A percentile compares a stretch with the other conserved stretches of the same genome.
Conservation (phyloP, 2,797 vertebrate species). For the Orestias chungarensis region DNA sequence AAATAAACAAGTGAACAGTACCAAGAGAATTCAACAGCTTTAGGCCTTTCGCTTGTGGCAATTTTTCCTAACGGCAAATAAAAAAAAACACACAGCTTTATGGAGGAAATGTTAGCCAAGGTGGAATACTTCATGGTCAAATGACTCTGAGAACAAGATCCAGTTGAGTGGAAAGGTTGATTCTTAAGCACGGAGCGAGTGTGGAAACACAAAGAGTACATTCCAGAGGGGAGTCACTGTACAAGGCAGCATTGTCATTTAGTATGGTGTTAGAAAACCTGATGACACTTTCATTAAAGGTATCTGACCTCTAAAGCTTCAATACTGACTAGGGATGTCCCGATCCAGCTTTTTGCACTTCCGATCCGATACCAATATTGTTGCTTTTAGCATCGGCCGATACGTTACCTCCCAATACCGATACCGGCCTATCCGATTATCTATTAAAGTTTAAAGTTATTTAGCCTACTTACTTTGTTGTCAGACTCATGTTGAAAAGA, state of each 20-base stretch:
- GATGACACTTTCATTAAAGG: slow-evolving; percentile 31
- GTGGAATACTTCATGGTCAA: slow-evolving; percentile 10
- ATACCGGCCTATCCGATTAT: too few relatives aligned
- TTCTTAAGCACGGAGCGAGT: slow-evolving; percentile 49
- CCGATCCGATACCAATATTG: too few relatives aligned
- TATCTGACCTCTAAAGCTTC: neutral
- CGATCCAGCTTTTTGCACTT: too few relatives aligned
- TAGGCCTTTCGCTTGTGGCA: slow-evolving; percentile 61
- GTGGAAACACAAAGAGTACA: slow-evolving; percentile 69
- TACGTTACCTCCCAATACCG: too few relatives aligned
- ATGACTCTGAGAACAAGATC: slow-evolving; percentile 41
- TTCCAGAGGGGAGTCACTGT: slow-evolving; percentile 65
- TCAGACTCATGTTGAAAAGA: too few relatives aligned
- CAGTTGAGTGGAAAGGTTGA: slow-evolving; percentile 64
- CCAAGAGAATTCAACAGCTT: slow-evolving; percentile 54
- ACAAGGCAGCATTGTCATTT: slow-evolving; percentile 60
- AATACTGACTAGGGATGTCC: too few relatives aligned
- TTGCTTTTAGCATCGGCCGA: too few relatives aligned
- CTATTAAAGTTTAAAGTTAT: too few relatives aligned
- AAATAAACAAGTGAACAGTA: slow-evolving; percentile 62
- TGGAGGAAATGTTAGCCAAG: slow-evolving; percentile 8
- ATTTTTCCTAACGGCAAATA: slow-evolving; percentile 61
- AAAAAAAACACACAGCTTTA: neutral
- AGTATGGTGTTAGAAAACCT: slow-evolving; percentile 39
- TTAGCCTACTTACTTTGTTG: too few relatives aligned